Base-by-base conservation (phyloP, 2,888 invertebrate genomes). In the Pardosa pseudoannulata region DNA sequence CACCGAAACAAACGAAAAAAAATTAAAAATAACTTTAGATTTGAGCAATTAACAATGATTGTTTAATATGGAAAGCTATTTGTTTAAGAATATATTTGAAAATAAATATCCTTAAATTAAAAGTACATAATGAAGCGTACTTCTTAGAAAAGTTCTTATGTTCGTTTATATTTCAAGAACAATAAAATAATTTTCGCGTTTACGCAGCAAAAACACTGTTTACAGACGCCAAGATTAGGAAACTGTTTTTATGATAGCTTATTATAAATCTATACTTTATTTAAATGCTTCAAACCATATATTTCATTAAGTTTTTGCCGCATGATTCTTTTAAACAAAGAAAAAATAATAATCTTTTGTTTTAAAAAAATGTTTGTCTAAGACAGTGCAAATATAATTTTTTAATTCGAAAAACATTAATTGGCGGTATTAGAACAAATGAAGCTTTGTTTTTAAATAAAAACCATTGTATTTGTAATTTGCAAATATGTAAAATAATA, bases 391-490 rank as follows among this genome's bases (percentile, higher is more conserved):
- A 56, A 56, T 23, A 56, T 23, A 56, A 23, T 56, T 56, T 56
- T 56, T 56, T 56, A 23, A 56, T 56, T 56, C 56, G 5, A 56
- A 56, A 56, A 56, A 56, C 56, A 56, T 56, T 56, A 56, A 56
- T 56, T 56, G 56, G 56, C 5, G 56, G 56, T 56, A 23, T 56
- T 23, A 56, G 23, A 56, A 56, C 56, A 56, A 56, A 56, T 23
- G 23, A 56, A 23, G 56, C 56, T 56, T 56, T 56, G 56, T 56
- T 56, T 19, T 23, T 56, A 23, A 23, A 56, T 56, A 56, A 23
- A 56, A 56, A 23, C 56, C 11, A 56, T 56, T 56, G 56, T 56
- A 23, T 1, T 56, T 16, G 3, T 19, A 23, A 56, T 3, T 16
- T 23, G 56, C 5, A 2, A 56, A 56, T 3, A 5, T 19, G 23